Base-by-base conservation (phyloP, 2,113 vertebrate genomes). In the Embiotoca jacksoni region DNA sequence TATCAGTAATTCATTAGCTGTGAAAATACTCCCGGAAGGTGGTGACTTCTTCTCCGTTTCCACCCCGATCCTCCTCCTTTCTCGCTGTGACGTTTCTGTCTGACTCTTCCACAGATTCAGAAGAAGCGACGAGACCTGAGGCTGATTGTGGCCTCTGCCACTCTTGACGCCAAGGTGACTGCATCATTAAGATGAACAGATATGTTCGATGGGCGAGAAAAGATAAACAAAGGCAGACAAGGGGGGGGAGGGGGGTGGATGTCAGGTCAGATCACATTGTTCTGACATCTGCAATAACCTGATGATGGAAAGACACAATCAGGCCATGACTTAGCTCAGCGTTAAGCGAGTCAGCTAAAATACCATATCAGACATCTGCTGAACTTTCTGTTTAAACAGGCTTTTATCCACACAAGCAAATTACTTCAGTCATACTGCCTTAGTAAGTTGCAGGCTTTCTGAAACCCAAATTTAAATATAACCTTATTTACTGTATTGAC, bases 141-240 rank as follows among this genome's bases (percentile, higher is more conserved):
- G 23, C 76, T 99, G 86, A 97, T 99, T 49, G 96, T 99, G 52
- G 96, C 98, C 63, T 99, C 98, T 54, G 98, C 98, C 33, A 99
- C 98, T n/a, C 90, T 99, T 91, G 98, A 99, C 88, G 98, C 98
- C 77, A 97, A 99, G 97, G 98, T 99, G 94, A 66, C 73, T 64
- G 59, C 58, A 39, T 84, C 73, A 79, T 89, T 81, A 82, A 92
- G 80, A 92, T 92, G 79, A 68, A 32, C 58, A 76, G 85, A 89
- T 88, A 75, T 67, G 72, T 56, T 61, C 61, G 35, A 64, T 50
- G 81, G 58, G 41, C 6, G 15, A 67, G 59, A 82, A 59, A 33
- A 70, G 72, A 75, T 65, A 59, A 80, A 86, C 75, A 73, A 77
- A 72, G 64, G 59, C 57, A 37, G 64, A 47, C 44, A 14, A 30